A percentile compares a stretch with the other conserved stretches of the same genome.
Conservation (phyloP, 2,888 invertebrate species). For the Melinopterus prodromus region DNA sequence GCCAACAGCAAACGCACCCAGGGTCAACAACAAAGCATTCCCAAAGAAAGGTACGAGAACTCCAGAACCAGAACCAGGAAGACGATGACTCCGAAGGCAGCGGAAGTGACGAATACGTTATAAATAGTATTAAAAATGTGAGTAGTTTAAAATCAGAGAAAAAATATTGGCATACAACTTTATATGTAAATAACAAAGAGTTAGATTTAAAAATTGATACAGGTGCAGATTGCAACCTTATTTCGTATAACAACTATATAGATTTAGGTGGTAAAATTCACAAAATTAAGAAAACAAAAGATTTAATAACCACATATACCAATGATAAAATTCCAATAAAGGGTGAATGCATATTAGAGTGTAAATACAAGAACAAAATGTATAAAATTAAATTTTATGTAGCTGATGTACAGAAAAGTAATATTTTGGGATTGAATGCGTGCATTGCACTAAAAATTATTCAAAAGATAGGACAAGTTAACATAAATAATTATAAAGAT, state of each 20-base stretch:
- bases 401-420: background rate
- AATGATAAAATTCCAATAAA: conserved; percentile 18
- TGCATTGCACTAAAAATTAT: conserved; percentile 4
- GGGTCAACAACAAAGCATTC: background rate
- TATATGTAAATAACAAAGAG: conserved; percentile 5
- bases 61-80: background rate
- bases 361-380: background rate
- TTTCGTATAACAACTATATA: background rate
- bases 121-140: background rate
- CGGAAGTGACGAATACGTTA: background rate
- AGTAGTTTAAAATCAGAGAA: conserved; percentile 5
- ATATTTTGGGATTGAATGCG: conserved; percentile 12
- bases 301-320: conserved; percentile 17
- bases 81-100: background rate
- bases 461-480: background rate
- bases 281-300: conserved; percentile 10
- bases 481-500: background rate
- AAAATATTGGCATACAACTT: conserved; percentile 10
- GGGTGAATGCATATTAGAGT: background rate
- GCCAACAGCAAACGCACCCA: background rate
- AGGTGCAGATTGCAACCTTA: conserved; percentile 14
- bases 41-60: background rate
- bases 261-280: background rate
- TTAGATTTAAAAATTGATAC: conserved; percentile 17
- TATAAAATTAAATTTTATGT: conserved; percentile 23